Conservation (phyloP, 2,797 vertebrate genomes). For the Danio albolineatus region DNA sequence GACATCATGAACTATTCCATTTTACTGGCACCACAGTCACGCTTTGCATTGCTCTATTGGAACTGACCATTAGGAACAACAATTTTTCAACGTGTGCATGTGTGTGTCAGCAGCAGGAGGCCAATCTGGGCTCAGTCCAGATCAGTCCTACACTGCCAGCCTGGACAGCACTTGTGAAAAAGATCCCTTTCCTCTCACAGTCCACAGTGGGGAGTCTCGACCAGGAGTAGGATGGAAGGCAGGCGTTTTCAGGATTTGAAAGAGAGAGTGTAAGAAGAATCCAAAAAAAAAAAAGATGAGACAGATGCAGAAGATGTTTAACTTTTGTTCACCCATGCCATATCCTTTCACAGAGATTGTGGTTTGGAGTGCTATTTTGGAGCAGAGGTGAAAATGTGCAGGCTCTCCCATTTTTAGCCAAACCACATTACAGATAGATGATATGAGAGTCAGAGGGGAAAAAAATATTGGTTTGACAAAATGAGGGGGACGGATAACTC, state of each 20-base stretch:
- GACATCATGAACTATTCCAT: not conserved
- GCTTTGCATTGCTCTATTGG: not conserved
- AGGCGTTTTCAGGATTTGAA: conserved; percentile 58
- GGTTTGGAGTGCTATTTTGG: not conserved
- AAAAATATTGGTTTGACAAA: conserved; percentile 23
- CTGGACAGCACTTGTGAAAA: conserved; percentile 37
- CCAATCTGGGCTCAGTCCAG: conserved; percentile 10
- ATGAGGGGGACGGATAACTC: conserved; percentile 15
- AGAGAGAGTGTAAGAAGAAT: conserved; percentile 55
- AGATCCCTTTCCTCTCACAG: conserved; percentile 8
- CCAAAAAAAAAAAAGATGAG: conserved; percentile 55
- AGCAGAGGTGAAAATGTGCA: not conserved
- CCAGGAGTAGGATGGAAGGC: conserved; percentile 50
- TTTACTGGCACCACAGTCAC: not conserved
- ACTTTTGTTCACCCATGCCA: not conserved
- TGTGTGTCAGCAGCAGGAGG: not conserved
- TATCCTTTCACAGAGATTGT: not conserved
- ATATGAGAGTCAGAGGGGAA: not conserved
- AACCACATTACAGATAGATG: conserved; percentile 9
- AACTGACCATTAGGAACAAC: not conserved
- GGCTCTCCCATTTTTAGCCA: not conserved
- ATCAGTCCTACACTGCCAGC: conserved; percentile 33
- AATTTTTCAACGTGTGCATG: not conserved
- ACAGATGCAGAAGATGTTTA: conserved; percentile 52
- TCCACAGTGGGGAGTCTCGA: conserved; percentile 16